Base-by-base conservation (phyloP, 1,140 invertebrate species). In the Philaenus spumarius region DNA sequence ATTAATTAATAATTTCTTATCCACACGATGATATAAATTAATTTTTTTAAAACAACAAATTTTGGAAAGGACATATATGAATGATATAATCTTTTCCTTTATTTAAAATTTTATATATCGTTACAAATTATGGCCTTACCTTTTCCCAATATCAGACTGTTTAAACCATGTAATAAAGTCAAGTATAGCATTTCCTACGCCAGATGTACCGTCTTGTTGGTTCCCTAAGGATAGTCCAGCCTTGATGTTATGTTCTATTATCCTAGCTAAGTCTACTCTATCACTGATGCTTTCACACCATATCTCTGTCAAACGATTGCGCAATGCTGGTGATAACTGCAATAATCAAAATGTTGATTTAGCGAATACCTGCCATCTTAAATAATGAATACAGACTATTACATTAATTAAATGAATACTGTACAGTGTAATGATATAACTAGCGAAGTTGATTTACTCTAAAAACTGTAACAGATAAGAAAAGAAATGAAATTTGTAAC, bases 281-380 rank as follows among this genome's bases (percentile, higher is more conserved):
- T 82, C 73, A 11, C 76, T 78, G 24, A 84, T 83, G 60, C 78
- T 79, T 24, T 90, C 87, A 67, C 96, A 98, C 97, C 97, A 99
- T 68, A 99, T 95, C 78, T 99, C 97, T 0, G 97, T 99, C 66
- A 99, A 97, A 52, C 97, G 82, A 77, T 99, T 99, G 54, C 97
- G 80, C 2, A 99, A 73, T 0, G 97, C 97, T 9, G 96, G 96
- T 0, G 97, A 99, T 9, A 99, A 75, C 80, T 83, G 56, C 19
- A 68, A 67, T 14, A 53, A n/a, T n/a, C n/a, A n/a, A n/a, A n/a
- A n/a, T n/a, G n/a, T n/a, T n/a, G n/a, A n/a, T n/a, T n/a, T n/a
- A n/a, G n/a, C n/a, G n/a, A n/a, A n/a, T n/a, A n/a, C n/a, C n/a
- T n/a, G n/a, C n/a, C n/a, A n/a, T n/a, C n/a, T n/a, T n/a, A n/a